Evolutionary conservation across 2,888 invertebrate genomes (phyloP), one percentile per base, ranked within the genome.

Genomic region (Tholera decimalis): DNA sequence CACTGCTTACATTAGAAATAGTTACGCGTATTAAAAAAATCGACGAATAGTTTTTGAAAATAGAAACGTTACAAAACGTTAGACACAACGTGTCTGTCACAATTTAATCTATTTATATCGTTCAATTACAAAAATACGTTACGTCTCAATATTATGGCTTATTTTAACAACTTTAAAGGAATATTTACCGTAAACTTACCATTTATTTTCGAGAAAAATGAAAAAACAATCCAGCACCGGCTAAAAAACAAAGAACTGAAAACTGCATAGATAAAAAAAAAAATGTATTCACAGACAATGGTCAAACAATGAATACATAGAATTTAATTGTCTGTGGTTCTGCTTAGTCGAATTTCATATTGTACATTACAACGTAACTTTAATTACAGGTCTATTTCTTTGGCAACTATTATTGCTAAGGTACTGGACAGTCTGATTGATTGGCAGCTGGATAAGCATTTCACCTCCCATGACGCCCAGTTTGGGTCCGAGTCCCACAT

Each of bases 141-240:
- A 0, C 0, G 1, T 28, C 30, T 0, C 2, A 24, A 13, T n/a
- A 9, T 9, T 1, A 15, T 13, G 4, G 20, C 5, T 11, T 39
- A 26, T n/a, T 41, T 24, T 7, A 26, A 13, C 18, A 43, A 41
- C n/a, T 44, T 20, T 49, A 1, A 13, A 18, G 0, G 9, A 11
- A 43, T 33, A 41, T 15, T 55, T 2, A 28, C 53, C 8, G 0
- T 7, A 18, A 20, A 50, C 71, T 79, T 63, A 73, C 61, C 65
- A 43, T 46, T 47, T 55, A 80, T 33, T 74, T 65, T 60, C 30
- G 26, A 53, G 63, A 66, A 78, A 74, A 67, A 55, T 49, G 59
- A 69, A 54, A 77, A 85, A 82, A 79, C 80, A 82, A 82, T 67
- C 71, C 56, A 79, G 65, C 60, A 63, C 83, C 86, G 86, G 79